Conservation (phyloP, 2,113 vertebrate genomes). For the Haplochromis burtoni region DNA sequence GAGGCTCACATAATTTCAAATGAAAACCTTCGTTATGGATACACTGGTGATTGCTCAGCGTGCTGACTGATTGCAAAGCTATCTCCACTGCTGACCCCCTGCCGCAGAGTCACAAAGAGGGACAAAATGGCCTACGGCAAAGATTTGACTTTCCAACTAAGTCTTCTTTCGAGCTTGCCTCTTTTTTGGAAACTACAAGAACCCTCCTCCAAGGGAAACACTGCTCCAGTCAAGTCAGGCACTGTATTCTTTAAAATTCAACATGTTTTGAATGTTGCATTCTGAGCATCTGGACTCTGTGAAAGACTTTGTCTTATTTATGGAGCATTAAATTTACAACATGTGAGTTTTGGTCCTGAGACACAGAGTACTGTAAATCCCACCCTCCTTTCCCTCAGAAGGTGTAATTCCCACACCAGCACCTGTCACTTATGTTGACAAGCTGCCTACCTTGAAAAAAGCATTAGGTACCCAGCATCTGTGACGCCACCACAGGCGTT, state of each 20-base stretch:
- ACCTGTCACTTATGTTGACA: slow-evolving; percentile 37
- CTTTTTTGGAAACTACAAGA: background rate
- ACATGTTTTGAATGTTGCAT: background rate
- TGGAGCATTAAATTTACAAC: background rate
- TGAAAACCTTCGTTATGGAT: slow-evolving; percentile 22
- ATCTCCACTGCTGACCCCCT: slow-evolving; percentile 26
- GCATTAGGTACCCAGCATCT: background rate
- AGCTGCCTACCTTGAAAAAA: slow-evolving; percentile 19
- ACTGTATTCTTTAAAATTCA: background rate
- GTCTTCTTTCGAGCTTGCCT: background rate
- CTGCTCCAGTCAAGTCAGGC: background rate
- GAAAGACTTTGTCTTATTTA: background rate
- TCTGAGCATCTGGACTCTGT: background rate
- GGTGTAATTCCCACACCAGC: slow-evolving; percentile 3
- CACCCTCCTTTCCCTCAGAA: background rate
- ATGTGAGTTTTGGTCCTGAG: background rate
- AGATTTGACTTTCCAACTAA: slow-evolving; percentile 40
- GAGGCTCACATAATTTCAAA: slow-evolving; percentile 28
- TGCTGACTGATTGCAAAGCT: slow-evolving; percentile 47
- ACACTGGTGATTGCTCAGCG: slow-evolving; percentile 43
- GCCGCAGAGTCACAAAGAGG: slow-evolving; percentile 35
- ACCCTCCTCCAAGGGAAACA: background rate
- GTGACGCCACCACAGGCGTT: background rate
- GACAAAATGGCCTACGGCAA: slow-evolving; percentile 12
- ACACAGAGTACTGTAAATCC: background rate